Evolutionary conservation across 2,888 invertebrate species (phyloP).

Genomic region (Troilus luridus): DNA sequence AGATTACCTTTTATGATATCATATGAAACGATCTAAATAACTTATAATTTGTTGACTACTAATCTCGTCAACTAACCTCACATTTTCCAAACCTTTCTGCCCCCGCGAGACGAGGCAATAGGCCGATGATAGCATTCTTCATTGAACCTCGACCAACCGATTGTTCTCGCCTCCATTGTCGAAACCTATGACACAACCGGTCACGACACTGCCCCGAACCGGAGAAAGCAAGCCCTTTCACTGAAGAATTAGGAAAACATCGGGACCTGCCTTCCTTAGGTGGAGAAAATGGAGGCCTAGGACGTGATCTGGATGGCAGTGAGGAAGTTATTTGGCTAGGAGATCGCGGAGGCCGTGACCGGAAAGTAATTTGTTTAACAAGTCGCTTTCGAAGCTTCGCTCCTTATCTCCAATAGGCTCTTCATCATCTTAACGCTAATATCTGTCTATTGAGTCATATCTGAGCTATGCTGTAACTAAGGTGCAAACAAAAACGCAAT

Average conservation of each 20-base stretch:
- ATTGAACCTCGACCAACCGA: background rate
- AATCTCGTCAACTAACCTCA: background rate
- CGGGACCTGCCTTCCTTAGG: background rate
- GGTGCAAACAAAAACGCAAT: background rate
- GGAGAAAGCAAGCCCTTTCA: slow-evolving; percentile 37
- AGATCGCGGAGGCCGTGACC: background rate
- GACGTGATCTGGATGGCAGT: slow-evolving; percentile 29
- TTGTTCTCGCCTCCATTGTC: slow-evolving; percentile 11
- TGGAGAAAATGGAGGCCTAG: background rate
- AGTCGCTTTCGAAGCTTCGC: background rate
- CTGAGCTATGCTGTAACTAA: background rate
- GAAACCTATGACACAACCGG: slow-evolving; percentile 5
- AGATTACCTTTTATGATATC: too few relatives aligned
- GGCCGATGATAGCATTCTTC: background rate
- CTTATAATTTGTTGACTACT: background rate
- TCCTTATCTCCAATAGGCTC: background rate
- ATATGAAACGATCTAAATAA: too few relatives aligned
- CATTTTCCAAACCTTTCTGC: background rate
- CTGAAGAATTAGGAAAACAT: slow-evolving; percentile 41
- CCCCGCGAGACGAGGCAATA: too few relatives aligned
- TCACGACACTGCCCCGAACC: background rate
- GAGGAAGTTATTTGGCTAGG: slow-evolving; percentile 22
- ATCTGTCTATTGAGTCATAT: background rate
- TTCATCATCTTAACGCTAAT: background rate
- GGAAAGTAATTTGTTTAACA: slow-evolving; percentile 24